These are phyloP conservation scores for Numenius phaeopus DNA, from an alignment of 2,797 vertebrate species.

Conservation along the genomic window DNA sequence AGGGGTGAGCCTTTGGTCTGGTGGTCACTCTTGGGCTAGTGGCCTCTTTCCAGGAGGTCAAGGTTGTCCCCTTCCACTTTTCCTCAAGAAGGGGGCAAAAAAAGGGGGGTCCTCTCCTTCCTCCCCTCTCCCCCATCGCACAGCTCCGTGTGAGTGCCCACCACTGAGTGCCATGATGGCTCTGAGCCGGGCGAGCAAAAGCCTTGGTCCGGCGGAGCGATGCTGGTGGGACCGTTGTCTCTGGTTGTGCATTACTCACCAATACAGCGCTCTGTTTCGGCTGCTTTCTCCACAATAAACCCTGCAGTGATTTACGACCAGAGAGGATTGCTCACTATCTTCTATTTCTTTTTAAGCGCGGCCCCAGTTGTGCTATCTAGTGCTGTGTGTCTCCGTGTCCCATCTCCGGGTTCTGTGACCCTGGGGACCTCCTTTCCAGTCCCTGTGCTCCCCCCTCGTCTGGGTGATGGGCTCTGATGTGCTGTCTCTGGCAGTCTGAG, in stretches of 20 bases:
- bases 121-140: not conserved
- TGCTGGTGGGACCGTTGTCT: too few relatives aligned
- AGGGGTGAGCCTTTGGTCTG: not conserved
- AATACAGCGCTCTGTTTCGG: rapidly evolving
- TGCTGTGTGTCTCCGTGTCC: not conserved
- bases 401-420: not conserved
- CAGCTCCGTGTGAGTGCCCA: rapidly evolving
- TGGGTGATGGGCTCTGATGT: not conserved
- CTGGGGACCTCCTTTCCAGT: not conserved
- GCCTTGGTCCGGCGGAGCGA: rapidly evolving
- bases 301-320: not conserved
- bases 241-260: not conserved
- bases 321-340: not conserved
- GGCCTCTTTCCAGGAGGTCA: not conserved
- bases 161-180: rapidly evolving
- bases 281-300: not conserved
- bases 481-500: not conserved
- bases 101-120: not conserved
- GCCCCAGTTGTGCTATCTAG: not conserved
- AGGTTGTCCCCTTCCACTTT: not conserved
- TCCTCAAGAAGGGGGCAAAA: not conserved
- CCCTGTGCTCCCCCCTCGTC: rapidly evolving
- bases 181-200: rapidly evolving
- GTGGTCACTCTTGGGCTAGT: not conserved
- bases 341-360: not conserved